Evolutionary conservation across 2,888 invertebrate species (phyloP), one percentile per base, ranked within the genome.

Genomic region (Sphaerophoria rueppellii): DNA sequence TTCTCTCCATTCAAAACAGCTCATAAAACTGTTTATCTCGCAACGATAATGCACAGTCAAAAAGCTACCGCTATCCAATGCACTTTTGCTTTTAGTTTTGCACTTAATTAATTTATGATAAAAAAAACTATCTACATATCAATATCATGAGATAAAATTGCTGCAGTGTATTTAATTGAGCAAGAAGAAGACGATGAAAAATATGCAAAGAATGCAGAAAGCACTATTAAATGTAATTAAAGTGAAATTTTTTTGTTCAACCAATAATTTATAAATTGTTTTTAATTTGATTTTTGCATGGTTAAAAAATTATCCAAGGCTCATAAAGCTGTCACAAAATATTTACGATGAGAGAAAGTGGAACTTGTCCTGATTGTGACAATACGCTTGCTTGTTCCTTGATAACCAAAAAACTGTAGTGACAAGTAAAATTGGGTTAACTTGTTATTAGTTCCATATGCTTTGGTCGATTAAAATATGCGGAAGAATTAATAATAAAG

Each of bases 211-310:
- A 73, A 85, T 85, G 85, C 85, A 72, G 69, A 76, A 76, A 48
- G 43, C 70, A 63, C 69, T 70, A 85, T 85, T 70, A 77, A 81
- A 77, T 73, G 65, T 73, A 77, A 85, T 85, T 85, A 73, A 76
- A 73, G 85, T 85, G 77, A 81, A 81, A 85, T 76, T 80, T 72
- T 40, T 58, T 37, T 32, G 37, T 37, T 63, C 37, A 82, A 14
- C 54, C 67, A 67, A 35, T 58, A 43, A 24, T 50, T n/a, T 57
- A 73, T 73, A 74, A 79, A 79, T 83, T 74, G 70, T 70, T 60
- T 70, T 70, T 75, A 65, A 79, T 83, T 75, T 83, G 65, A 65
- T 83, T 71, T 71, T 65, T 7, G 48, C 74, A 63, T 60, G 74
- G 9, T 70, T 16, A 74, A 40, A 40, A 40, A 43, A 71, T 58